Base-by-base conservation (phyloP, 2,113 vertebrate species). In the Sinocyclocheilus maitianheensis region DNA sequence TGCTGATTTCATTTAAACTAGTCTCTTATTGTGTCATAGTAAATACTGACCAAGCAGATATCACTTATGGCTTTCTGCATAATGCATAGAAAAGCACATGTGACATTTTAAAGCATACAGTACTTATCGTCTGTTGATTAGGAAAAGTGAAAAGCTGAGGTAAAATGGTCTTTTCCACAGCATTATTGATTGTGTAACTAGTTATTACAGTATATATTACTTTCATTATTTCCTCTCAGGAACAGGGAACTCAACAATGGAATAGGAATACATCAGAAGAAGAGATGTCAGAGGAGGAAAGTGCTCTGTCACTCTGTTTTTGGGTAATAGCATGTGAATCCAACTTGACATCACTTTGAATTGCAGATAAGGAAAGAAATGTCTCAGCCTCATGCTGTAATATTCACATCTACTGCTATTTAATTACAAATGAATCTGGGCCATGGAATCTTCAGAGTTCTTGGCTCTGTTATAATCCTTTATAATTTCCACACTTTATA, bases 221-320 rank as follows among this genome's bases (percentile, higher is more conserved):
- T 74, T 51, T 88, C 60, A 82, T 86, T 90, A 67, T 90, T 91
- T 92, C 89, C 89, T 90, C 86, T 53, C 71, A 89, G 89, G 90
- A 90, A 85, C 48, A 87, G 87, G 16, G 69, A 75, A n/a, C 43
- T 13, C 22, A 48, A 7, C 13, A 12, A 72, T 91, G 86, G 91
- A 83, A 92, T 84, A 89, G 81, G 77, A 82, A 91, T 46, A 77
- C 87, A 55, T 55, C 20, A 3, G 40, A 62, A 90, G 81, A 87
- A 83, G 60, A 91, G 53, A 84, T 24, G 83, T 84, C 10, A 9
- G 37, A 86, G 71, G 67, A 88, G 86, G 87, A 88, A 89, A 87
- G 80, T 43, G 85, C 48, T 69, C 84, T 84, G 84, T 75, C 80
- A 80, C 65, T 89, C 48, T 88, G 80, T 77, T 86, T 86, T 67